Base-by-base conservation (phyloP, 2,888 invertebrate species). In the Furcula furcula region DNA sequence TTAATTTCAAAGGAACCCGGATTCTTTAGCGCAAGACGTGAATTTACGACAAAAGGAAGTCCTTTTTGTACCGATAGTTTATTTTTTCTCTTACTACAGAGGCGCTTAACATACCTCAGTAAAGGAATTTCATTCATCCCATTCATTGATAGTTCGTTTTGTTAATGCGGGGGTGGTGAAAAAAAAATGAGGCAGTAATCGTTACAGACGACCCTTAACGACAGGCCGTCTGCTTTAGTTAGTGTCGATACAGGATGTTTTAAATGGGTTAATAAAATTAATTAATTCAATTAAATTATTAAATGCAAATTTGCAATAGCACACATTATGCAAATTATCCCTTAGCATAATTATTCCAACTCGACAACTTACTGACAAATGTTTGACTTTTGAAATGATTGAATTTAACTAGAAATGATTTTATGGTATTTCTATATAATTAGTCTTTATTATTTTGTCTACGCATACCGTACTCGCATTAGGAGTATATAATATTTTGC, bases 111-210 rank as follows among this genome's bases (percentile, higher is more conserved):
- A 57, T 55, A 40, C 55, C 41, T 51, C 36, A 26, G 27, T 59
- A 32, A 47, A 58, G 78, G 85, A 84, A 86, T 86, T 85, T 82
- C 86, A 87, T 87, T 87, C 76, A 81, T 56, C 49, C 40, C 54
- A 50, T 47, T 55, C 59, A 58, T 69, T 74, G 81, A 82, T 77
- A 73, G 81, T 46, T 59, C 56, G 73, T 75, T 80, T 81, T 78
- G 75, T 79, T 67, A 57, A 37, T 62, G 53, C 55, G 59, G 66
- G 53, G n/a, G 59, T 47, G 64, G 12, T 64, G 12, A 64, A 74
- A 78, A 81, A 51, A 73, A 73, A 66, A 61, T 46, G 46, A 54
- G 50, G 45, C 52, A 54, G 34, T 60, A 58, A 56, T 51, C 62
- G 49, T 45, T 69, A 61, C 61, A 71, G 63, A 56, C 55, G 62